Base-by-base conservation (phyloP, 2,113 vertebrate species). In the Semnornis frantzii region DNA sequence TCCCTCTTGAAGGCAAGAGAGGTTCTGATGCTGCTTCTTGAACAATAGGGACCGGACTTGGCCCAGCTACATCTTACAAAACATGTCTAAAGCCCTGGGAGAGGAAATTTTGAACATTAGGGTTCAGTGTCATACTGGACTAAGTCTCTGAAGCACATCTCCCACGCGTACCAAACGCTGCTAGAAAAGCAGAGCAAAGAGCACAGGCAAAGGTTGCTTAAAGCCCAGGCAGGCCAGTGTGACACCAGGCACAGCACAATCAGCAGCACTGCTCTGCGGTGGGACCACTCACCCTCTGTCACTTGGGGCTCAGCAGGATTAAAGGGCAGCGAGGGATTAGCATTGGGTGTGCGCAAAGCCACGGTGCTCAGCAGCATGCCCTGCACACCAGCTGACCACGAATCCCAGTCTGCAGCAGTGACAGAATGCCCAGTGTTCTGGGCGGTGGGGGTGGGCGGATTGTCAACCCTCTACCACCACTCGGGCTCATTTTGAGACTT, bases 221-320 rank as follows among this genome's bases (percentile, higher is more conserved):
- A 46, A 24, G 33, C 12, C 24, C 39, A 18, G 42, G 3, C 52
- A 48, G 81, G 52, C 57, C 3, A 28, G 5, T 5, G 28, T 20
- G 74, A 31, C 5, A 3, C 17, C 1, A 1, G 18, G 20, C 2
- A 1, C 18, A 24, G 57, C 55, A 48, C 63, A 34, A 7, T 10
- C 16, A 1, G 15, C 4, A 5, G 64, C 4, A 0, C 50, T 33
- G 68, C 64, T 46, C 19, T 10, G 15, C 1, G 0, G 13, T 3
- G 30, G 31, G 25, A 34, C 50, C 10, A 33, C 30, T 23, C 4
- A 3, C 44, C 11, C 5, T 4, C 23, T 1, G 3, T 46, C 1
- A 0, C 71, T 15, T 4, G 0, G 50, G 52, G 50, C 58, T 71
- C n/a, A 20, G 71, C 10, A 8, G 79, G 34, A 34, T 75, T 21